phyloP scores from a whole-genome alignment of 2,888 invertebrate genomes.

The Chelonus formosanus region DNA sequence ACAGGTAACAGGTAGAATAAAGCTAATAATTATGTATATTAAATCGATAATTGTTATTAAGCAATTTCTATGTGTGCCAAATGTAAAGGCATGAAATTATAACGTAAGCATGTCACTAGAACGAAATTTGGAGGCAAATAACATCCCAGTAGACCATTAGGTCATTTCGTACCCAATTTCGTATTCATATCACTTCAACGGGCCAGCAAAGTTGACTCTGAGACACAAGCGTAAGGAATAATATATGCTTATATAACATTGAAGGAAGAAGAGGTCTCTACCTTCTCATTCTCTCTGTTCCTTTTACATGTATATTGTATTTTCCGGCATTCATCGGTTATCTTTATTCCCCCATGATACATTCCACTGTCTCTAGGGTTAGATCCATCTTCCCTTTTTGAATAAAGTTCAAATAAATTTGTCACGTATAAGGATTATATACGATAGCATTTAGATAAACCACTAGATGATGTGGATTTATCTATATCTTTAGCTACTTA shows the following conservation, averaged over 20 bases:
- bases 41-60: no score
- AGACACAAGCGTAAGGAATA: slow-evolving; percentile 12
- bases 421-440: slow-evolving; percentile 13
- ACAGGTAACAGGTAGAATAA: no score
- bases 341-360: slow-evolving; percentile 18
- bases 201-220: slow-evolving; percentile 12
- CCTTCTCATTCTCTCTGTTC: background rate
- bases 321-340: slow-evolving; percentile 15
- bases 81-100: no score
- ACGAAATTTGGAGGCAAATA: background rate
- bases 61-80: no score
- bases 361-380: slow-evolving; percentile 13
- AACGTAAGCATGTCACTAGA: background rate
- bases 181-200: slow-evolving; percentile 22
- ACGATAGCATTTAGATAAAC: slow-evolving; percentile 11
- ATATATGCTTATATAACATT: slow-evolving; percentile 11
- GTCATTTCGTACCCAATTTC: slow-evolving; percentile 15
- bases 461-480: background rate
- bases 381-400: slow-evolving; percentile 12
- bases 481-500: background rate
- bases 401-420: slow-evolving; percentile 14
- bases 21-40: no score
- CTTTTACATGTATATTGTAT: slow-evolving; percentile 26
- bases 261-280: slow-evolving; percentile 4
- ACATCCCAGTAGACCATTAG: background rate